Percentiles rank a stretch among this genome's conserved stretches.
Conservation (phyloP, 2,888 invertebrate species). For the Chymomyza fuscimana region DNA sequence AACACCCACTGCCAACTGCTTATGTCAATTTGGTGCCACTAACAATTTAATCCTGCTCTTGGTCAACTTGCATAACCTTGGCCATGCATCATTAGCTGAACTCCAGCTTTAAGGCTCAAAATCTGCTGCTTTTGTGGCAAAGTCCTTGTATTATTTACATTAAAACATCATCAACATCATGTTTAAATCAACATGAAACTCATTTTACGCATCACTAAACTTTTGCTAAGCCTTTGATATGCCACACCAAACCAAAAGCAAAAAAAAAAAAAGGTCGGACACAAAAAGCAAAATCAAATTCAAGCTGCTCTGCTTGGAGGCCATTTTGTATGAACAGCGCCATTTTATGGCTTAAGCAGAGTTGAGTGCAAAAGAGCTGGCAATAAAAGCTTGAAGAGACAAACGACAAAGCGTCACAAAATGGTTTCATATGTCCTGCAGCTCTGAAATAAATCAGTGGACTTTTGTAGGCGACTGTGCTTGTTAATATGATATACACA, state of each 20-base stretch:
- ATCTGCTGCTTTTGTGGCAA: not conserved
- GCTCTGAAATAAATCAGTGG: constrained; percentile 68
- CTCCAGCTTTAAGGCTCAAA: not conserved
- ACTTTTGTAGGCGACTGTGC: constrained; percentile 50
- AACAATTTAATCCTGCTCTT: constrained; percentile 8
- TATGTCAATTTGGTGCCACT: constrained; percentile 17
- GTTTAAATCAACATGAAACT: constrained; percentile 75
- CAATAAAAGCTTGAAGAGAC: not conserved
- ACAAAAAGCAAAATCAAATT: constrained; percentile 44
- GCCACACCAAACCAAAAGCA: constrained; percentile 32
- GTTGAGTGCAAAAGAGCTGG: not conserved
- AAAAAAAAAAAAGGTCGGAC: constrained; percentile 18
- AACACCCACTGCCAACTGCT: not conserved
- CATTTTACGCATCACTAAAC: constrained; percentile 73
- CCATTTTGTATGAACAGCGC: constrained; percentile 16
- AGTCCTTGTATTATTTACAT: constrained; percentile 62
- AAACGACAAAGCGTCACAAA: constrained; percentile 23
- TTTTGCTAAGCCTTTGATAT: constrained; percentile 71
- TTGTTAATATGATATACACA: constrained; percentile 69
- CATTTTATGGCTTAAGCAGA: not conserved
- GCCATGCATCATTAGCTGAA: constrained; percentile 59
- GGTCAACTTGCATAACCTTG: constrained; percentile 4
- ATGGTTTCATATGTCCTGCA: constrained; percentile 60
- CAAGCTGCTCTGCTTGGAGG: constrained; percentile 37
- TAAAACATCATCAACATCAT: constrained; percentile 71